Evolutionary conservation across 1,140 invertebrate species (phyloP).

Genomic region (Drosophila oshimai): DNA sequence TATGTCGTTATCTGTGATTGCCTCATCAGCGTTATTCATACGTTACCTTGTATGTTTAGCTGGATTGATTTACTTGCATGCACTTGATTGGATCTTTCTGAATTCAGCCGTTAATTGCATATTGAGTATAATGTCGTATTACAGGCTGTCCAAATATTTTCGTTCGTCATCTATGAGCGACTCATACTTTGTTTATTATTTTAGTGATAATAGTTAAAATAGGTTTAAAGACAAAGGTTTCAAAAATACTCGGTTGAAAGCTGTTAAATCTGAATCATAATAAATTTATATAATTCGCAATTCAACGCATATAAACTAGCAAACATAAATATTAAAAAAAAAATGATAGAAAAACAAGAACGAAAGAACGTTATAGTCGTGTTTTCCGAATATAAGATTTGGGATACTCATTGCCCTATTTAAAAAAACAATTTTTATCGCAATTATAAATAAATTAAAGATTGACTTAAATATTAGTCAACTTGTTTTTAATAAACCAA

Average conservation of each 20-base stretch:
- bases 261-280: neutral
- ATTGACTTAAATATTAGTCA: no score
- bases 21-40: constrained; percentile 1
- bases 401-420: no score
- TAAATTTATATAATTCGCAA: no score
- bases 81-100: neutral
- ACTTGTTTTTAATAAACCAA: no score
- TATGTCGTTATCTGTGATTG: constrained; percentile 16
- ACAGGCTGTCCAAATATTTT: neutral
- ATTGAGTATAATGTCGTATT: neutral
- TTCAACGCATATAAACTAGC: neutral
- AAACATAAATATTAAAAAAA: no score
- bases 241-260: neutral
- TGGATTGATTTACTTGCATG: neutral
- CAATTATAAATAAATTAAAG: no score
- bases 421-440: no score
- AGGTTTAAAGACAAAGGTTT: neutral
- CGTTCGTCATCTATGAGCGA: neutral
- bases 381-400: no score
- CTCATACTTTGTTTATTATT: constrained; percentile 12
- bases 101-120: neutral
- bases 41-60: neutral
- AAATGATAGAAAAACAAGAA: no score
- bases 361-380: no score
- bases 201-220: neutral